Evolutionary conservation across 2,888 invertebrate genomes (phyloP).

Genomic region (Scaptomyza tumidula): DNA sequence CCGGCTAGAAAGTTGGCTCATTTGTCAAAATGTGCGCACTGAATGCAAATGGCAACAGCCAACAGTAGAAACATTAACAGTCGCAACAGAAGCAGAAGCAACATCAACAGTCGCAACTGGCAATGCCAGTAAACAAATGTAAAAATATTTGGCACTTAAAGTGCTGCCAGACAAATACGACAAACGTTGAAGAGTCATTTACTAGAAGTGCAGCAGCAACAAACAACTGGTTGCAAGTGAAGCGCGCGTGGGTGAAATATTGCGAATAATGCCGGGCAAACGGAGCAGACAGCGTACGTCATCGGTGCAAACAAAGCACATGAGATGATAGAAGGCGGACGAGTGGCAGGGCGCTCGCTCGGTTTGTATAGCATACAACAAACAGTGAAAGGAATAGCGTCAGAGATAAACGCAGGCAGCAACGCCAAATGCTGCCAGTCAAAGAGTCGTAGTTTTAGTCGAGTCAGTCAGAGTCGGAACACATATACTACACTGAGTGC

Average conservation of each 20-base stretch:
- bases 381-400: constrained; percentile 34
- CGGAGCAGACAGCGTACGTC: constrained; percentile 68
- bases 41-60: constrained; percentile 40
- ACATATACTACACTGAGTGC: constrained; percentile 41
- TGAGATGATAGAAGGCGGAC: constrained; percentile 24
- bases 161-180: constrained; percentile 78
- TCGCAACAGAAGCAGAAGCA: constrained; percentile 16
- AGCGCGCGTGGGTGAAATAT: constrained; percentile 64
- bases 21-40: constrained; percentile 52
- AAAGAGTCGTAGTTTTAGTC: constrained; percentile 41
- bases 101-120: constrained; percentile 18
- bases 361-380: constrained; percentile 9
- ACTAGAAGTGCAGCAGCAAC: constrained; percentile 61
- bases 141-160: constrained; percentile 78
- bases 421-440: constrained; percentile 46
- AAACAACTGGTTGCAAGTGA: constrained; percentile 41
- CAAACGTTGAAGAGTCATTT: constrained; percentile 77
- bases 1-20: constrained; percentile 36
- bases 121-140: constrained; percentile 67
- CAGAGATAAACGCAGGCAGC: constrained; percentile 40
- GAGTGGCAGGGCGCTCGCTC: constrained; percentile 14
- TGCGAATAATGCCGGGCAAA: constrained; percentile 62
- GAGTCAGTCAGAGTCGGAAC: constrained; percentile 1
- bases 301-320: constrained; percentile 62
- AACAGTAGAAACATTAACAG: constrained; percentile 15